Percentiles rank a stretch among this genome's conserved stretches.
phyloP scores from a whole-genome alignment of 2,888 invertebrate genomes.

The Pristionchus exspectatus region DNA sequence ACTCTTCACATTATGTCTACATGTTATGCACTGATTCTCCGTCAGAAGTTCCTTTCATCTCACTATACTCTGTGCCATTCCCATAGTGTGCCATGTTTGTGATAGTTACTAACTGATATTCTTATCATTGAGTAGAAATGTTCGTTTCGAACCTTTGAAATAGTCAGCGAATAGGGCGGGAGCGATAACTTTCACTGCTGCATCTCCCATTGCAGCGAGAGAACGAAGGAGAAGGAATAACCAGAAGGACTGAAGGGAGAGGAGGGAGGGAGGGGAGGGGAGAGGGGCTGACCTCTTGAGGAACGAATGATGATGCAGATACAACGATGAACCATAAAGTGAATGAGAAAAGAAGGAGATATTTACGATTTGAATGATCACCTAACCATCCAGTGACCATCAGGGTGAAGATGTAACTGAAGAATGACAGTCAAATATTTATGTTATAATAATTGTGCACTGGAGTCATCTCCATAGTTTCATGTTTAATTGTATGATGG shows the following conservation, averaged over 20 bases:
- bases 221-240: conserved; percentile 35
- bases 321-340: not conserved
- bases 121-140: not conserved
- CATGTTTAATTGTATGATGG: too few species aligned
- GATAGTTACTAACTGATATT: not conserved
- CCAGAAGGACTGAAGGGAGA: conserved; percentile 36
- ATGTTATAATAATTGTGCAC: not conserved
- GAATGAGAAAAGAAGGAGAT: conserved; percentile 1
- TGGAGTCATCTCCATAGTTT: too few species aligned
- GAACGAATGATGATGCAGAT: not conserved
- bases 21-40: too few species aligned
- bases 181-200: conserved; percentile 32
- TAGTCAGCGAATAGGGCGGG: conserved; percentile 34
- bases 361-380: conserved; percentile 14
- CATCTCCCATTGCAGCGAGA: conserved; percentile 45
- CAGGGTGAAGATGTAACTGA: conserved; percentile 10
- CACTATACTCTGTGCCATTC: not conserved
- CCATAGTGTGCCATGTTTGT: not conserved
- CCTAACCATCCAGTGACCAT: conserved; percentile 15
- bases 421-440: not conserved
- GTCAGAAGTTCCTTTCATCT: not conserved
- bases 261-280: not conserved
- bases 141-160: conserved; percentile 10
- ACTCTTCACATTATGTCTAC: too few species aligned
- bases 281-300: not conserved